These are phyloP conservation scores for Volucella inanis DNA, from an alignment of 2,888 invertebrate genomes.

Conservation along the genomic window DNA sequence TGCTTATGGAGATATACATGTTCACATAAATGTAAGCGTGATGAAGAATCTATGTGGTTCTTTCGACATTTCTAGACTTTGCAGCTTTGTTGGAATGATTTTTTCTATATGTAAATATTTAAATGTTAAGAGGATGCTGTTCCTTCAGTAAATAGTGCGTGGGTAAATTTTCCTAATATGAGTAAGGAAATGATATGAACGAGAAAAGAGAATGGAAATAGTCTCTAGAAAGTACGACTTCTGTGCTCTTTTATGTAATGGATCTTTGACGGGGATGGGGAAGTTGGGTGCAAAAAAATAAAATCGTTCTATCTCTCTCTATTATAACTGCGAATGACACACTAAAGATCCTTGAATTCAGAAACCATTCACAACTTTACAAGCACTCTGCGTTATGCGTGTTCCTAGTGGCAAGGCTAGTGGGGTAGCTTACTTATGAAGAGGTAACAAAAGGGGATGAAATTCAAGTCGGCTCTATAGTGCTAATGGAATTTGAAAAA, in stretches of 20 bases:
- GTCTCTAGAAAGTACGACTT: slow-evolving; percentile 17
- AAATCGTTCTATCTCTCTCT: slow-evolving; percentile 31
- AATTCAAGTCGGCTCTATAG: slow-evolving; percentile 38
- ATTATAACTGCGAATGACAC: slow-evolving; percentile 74
- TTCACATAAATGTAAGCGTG: slow-evolving; percentile 6
- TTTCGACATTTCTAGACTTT: slow-evolving; percentile 30
- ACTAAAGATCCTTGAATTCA: slow-evolving; percentile 65
- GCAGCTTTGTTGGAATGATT: slow-evolving; percentile 22
- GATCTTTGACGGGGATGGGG: slow-evolving; percentile 44
- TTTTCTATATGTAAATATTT: too few species aligned
- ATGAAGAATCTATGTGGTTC: slow-evolving; percentile 34
- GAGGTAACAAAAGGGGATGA: background rate
- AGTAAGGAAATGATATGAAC: slow-evolving; percentile 34
- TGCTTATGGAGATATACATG: slow-evolving; percentile 65
- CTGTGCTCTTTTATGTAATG: slow-evolving; percentile 54
- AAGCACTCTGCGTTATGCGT: slow-evolving; percentile 50
- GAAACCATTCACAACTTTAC: slow-evolving; percentile 35
- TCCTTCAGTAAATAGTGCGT: slow-evolving; percentile 57
- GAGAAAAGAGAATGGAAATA: slow-evolving; percentile 18
- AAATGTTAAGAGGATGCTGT: slow-evolving; percentile 40
- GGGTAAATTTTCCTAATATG: slow-evolving; percentile 42
- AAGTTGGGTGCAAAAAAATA: slow-evolving; percentile 3
- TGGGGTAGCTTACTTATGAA: background rate
- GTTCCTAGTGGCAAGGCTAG: background rate
- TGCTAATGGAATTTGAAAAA: slow-evolving; percentile 77